Percentiles rank a stretch among this genome's conserved stretches.
phyloP scores from a whole-genome alignment of 2,888 invertebrate genomes.

The Tryphoninae sp. region DNA sequence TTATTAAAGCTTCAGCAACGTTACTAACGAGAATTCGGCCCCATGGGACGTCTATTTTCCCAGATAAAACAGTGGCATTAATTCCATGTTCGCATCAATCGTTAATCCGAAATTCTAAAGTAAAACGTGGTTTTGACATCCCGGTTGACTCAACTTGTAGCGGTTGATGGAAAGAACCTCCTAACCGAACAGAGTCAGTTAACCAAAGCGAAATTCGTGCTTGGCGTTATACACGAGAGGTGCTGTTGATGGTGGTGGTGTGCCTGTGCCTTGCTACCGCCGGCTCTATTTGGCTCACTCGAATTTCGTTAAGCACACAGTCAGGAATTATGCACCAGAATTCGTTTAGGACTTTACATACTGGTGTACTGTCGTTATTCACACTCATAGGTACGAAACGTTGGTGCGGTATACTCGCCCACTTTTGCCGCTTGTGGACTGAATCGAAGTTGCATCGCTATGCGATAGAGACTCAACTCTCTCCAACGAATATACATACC shows the following conservation, averaged over 20 bases:
- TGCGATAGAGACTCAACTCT: constrained; percentile 26
- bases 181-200: constrained; percentile 27
- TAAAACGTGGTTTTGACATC: constrained; percentile 16
- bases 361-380: constrained; percentile 23
- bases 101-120: neutral
- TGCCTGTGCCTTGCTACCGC: constrained; percentile 36
- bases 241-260: neutral
- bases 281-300: constrained; percentile 37
- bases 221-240: constrained; percentile 23
- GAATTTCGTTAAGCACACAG: constrained; percentile 58
- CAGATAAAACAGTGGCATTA: neutral
- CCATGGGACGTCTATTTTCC: neutral
- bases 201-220: constrained; percentile 40
- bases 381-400: constrained; percentile 21
- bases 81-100: neutral
- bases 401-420: constrained; percentile 18
- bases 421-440: constrained; percentile 27
- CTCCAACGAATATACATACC: constrained; percentile 10
- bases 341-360: constrained; percentile 50
- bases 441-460: constrained; percentile 38
- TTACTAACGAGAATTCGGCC: too few relatives aligned
- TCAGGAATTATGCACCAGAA: constrained; percentile 53
- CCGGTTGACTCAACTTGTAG: constrained; percentile 1
- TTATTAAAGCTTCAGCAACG: too few relatives aligned
- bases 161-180: constrained; percentile 1